These are phyloP conservation scores for Chlorops oryzae DNA, from an alignment of 1,140 invertebrate species.

Conservation along the genomic window DNA sequence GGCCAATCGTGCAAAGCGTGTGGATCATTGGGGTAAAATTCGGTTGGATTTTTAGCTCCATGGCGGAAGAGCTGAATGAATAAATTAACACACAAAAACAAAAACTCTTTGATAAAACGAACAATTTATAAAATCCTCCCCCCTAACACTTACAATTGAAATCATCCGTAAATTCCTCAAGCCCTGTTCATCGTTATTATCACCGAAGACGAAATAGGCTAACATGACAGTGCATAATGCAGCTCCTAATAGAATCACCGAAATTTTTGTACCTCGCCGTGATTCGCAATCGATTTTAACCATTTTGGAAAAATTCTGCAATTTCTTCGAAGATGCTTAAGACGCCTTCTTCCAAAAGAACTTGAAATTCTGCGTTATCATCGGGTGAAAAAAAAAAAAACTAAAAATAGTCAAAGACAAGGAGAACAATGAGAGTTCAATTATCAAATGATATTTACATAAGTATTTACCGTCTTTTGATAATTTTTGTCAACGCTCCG, in stretches of 20 bases:
- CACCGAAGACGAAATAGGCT: slow-evolving; percentile 45
- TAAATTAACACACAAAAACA: background rate
- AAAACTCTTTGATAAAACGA: too few species aligned
- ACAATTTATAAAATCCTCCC: too few species aligned
- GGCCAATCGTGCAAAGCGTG: slow-evolving; percentile 58
- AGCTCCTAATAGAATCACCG: slow-evolving; percentile 39
- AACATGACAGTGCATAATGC: slow-evolving; percentile 43
- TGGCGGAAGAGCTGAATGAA: slow-evolving; percentile 60
- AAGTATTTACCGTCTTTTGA: too few species aligned
- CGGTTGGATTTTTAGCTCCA: slow-evolving; percentile 64
- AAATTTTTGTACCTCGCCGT: slow-evolving; percentile 44
- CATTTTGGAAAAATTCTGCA: too few species aligned
- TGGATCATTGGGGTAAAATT: slow-evolving; percentile 62
- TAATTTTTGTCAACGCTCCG: too few species aligned
- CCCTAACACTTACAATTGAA: slow-evolving; percentile 35
- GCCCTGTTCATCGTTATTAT: slow-evolving; percentile 43
- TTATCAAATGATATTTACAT: too few species aligned
- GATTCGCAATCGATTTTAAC: slow-evolving; percentile 38
- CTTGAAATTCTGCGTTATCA: too few species aligned
- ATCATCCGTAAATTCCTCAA: slow-evolving; percentile 42
- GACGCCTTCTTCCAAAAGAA: too few species aligned
- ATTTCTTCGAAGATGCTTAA: too few species aligned
- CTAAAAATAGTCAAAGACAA: too few species aligned
- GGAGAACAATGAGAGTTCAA: too few species aligned
- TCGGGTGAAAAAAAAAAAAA: too few species aligned